A percentile compares a stretch with the other conserved stretches of the same genome.
phyloP scores from a whole-genome alignment of 2,113 vertebrate species.

The Centropristis striata region DNA sequence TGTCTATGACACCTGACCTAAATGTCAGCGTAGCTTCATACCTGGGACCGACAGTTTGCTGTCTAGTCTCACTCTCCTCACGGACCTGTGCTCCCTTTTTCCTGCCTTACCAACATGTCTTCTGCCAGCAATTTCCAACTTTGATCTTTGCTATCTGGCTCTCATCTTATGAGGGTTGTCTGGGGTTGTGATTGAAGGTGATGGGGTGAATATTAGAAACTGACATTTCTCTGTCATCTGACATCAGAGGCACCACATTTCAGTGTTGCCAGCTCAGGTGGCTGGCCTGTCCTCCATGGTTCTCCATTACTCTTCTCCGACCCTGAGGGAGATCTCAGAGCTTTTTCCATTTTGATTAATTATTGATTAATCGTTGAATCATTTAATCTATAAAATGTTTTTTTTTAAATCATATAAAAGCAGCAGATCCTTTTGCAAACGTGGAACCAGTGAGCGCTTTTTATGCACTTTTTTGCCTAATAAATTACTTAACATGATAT shows the following conservation, averaged over 20 bases:
- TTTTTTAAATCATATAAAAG: neutral
- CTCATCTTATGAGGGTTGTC: constrained; percentile 53
- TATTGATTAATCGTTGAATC: constrained; percentile 3
- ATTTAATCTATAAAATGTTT: constrained; percentile 5
- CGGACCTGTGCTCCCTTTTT: constrained; percentile 27
- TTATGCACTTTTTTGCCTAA: neutral
- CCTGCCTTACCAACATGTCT: constrained; percentile 12
- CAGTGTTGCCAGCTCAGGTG: constrained; percentile 27
- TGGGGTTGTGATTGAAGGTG: constrained; percentile 61
- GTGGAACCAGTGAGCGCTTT: neutral
- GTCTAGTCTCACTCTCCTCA: constrained; percentile 6
- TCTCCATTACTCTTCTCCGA: constrained; percentile 14
- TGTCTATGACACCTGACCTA: constrained; percentile 33
- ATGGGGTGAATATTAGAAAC: constrained; percentile 64
- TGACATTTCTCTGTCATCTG: constrained; percentile 70
- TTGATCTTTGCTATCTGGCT: constrained; percentile 74
- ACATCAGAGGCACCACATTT: constrained; percentile 60
- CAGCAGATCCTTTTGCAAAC: neutral
- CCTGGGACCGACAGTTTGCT: neutral
- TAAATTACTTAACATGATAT: neutral
- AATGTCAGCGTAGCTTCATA: constrained; percentile 25
- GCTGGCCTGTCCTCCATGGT: constrained; percentile 22
- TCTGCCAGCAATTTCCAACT: constrained; percentile 58
- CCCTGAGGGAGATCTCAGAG: neutral
- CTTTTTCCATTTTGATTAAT: constrained; percentile 1